Conservation (phyloP, 1,140 invertebrate genomes). For the Meloidogyne exigua region DNA sequence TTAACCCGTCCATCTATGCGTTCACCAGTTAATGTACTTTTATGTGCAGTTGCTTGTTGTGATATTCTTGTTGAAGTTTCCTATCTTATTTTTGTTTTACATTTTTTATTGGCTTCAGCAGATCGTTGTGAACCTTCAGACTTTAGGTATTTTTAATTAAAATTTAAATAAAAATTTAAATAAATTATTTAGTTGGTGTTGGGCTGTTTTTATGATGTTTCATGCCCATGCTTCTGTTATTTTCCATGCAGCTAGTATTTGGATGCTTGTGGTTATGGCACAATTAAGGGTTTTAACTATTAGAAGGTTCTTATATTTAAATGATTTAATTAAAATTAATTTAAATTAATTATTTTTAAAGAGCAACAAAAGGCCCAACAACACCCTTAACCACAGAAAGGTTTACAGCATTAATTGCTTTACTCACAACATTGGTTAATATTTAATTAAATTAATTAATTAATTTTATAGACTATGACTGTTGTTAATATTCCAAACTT, state of each 20-base stretch:
- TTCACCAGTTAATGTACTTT: conserved; percentile 57
- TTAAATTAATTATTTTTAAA: background rate
- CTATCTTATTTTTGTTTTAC: conserved; percentile 57
- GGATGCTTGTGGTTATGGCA: conserved; percentile 48
- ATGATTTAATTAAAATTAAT: too few relatives aligned
- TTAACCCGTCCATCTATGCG: conserved; percentile 71
- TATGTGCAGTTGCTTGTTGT: conserved; percentile 60
- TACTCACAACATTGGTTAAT: conserved; percentile 41
- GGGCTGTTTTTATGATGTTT: conserved; percentile 37
- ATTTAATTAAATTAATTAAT: background rate
- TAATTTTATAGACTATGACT: conserved; percentile 39
- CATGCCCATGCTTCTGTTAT: conserved; percentile 59
- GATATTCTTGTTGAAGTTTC: conserved; percentile 62
- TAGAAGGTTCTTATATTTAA: conserved; percentile 11
- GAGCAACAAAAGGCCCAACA: conserved; percentile 58
- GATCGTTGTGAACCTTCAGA: conserved; percentile 36
- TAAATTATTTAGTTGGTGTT: background rate
- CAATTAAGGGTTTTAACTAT: conserved; percentile 63
- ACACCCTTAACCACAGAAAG: conserved; percentile 41
- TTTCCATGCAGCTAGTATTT: conserved; percentile 53
- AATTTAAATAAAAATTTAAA: background rate
- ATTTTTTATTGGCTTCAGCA: conserved; percentile 55
- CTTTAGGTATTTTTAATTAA: conserved; percentile 32
- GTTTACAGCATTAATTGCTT: conserved; percentile 49
- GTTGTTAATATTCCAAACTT: conserved; percentile 60